These are phyloP conservation scores for Pteria penguin DNA, from an alignment of 2,888 invertebrate species.

Conservation along the genomic window DNA sequence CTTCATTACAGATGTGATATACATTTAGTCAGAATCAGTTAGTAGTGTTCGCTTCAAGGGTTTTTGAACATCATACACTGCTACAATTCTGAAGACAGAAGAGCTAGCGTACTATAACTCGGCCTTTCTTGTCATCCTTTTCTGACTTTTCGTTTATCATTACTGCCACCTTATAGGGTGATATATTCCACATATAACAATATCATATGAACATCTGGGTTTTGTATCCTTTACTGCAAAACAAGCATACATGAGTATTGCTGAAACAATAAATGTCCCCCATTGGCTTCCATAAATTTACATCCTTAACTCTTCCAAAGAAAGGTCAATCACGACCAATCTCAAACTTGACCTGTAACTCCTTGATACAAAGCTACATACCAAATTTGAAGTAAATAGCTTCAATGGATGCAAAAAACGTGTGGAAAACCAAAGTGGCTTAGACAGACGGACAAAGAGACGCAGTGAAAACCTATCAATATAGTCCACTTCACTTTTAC, in stretches of 20 bases:
- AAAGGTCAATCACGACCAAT: too few relatives aligned
- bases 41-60: slow-evolving; percentile 72
- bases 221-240: background rate
- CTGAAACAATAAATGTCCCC: too few relatives aligned
- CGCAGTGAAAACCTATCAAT: background rate
- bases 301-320: too few relatives aligned
- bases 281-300: too few relatives aligned
- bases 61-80: slow-evolving; percentile 66
- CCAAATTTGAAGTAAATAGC: too few relatives aligned
- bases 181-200: background rate
- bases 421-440: too few relatives aligned
- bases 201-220: background rate
- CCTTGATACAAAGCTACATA: too few relatives aligned
- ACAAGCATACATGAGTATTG: background rate
- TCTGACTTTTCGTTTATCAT: slow-evolving; percentile 39
- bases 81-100: slow-evolving; percentile 55
- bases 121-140: slow-evolving; percentile 77
- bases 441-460: too few relatives aligned
- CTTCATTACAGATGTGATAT: too few relatives aligned
- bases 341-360: too few relatives aligned
- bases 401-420: too few relatives aligned
- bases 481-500: background rate
- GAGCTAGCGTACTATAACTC: slow-evolving; percentile 71
- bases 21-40: too few relatives aligned
- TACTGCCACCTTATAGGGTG: background rate